Percentiles rank a stretch among this genome's conserved stretches.
Evolutionary conservation across 2,797 vertebrate species (phyloP).

Genomic region (Chaetophractus vellerosus): DNA sequence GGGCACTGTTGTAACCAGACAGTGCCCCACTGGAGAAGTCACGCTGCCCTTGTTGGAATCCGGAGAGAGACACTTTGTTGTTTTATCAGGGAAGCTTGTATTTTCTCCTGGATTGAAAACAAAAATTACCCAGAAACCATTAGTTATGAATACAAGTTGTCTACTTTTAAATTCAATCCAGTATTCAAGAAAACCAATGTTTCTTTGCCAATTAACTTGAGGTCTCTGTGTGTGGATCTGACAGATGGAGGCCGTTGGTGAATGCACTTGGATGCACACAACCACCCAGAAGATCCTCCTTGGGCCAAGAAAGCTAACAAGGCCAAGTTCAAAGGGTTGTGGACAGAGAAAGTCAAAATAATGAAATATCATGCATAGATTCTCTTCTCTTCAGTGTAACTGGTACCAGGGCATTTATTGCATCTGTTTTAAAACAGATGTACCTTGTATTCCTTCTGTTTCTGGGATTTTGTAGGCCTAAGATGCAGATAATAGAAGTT

Average conservation of each 20-base stretch:
- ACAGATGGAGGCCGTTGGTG: conserved; percentile 69
- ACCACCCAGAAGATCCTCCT: conserved; percentile 4
- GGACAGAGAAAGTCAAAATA: conserved; percentile 45
- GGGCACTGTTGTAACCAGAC: conserved; percentile 64
- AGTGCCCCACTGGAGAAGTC: conserved; percentile 34
- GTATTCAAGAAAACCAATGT: conserved; percentile 68
- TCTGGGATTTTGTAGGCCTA: not conserved
- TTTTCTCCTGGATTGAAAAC: conserved; percentile 70
- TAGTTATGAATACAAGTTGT: conserved; percentile 68
- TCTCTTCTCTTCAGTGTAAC: conserved; percentile 13
- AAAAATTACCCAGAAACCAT: conserved; percentile 66
- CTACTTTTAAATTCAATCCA: conserved; percentile 62
- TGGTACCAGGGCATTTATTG: not conserved
- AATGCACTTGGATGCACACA: conserved; percentile 5
- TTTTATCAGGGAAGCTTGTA: conserved; percentile 67
- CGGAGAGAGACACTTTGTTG: conserved; percentile 69
- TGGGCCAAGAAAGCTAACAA: conserved; percentile 59
- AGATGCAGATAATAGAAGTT: conserved; percentile 46
- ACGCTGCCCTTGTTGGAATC: conserved; percentile 55
- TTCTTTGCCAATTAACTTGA: conserved; percentile 69
- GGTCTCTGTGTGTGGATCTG: conserved; percentile 69
- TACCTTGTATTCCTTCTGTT: not conserved
- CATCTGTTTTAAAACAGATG: conserved; percentile 49
- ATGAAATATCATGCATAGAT: not conserved
- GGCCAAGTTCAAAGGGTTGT: not conserved